Percentiles rank a stretch among this genome's conserved stretches.
phyloP scores from a whole-genome alignment of 2,888 invertebrate species.

The Cheilosia vulpina region DNA sequence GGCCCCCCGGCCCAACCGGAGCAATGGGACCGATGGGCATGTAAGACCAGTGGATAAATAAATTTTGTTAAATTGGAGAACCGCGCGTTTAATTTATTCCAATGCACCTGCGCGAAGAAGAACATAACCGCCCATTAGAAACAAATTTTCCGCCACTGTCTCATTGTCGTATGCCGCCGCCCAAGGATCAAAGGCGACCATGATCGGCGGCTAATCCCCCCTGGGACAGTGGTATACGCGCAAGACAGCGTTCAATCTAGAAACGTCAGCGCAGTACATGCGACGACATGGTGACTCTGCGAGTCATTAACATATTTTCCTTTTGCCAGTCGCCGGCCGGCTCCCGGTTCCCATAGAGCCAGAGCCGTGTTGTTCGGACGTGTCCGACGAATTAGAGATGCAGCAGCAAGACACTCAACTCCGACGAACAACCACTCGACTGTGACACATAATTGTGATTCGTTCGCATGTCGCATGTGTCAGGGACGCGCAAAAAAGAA shows the following conservation, averaged over 20 bases:
- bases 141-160: conserved; percentile 61
- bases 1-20: conserved; percentile 19
- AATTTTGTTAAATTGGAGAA: conserved; percentile 1
- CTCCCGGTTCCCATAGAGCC: conserved; percentile 55
- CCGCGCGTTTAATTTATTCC: conserved; percentile 1
- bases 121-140: conserved; percentile 17
- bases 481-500: conserved; percentile 17
- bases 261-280: conserved; percentile 49
- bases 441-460: conserved; percentile 71
- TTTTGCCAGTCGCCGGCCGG: conserved; percentile 16
- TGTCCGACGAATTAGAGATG: conserved; percentile 63
- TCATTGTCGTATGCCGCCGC: conserved; percentile 19
- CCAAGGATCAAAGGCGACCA: conserved; percentile 61
- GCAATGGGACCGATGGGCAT: conserved; percentile 21
- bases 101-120: conserved; percentile 20
- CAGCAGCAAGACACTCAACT: conserved; percentile 65
- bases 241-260: conserved; percentile 67
- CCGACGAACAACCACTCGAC: conserved; percentile 56
- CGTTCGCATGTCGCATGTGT: conserved; percentile 50
- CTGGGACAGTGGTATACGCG: conserved; percentile 33
- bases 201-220: conserved; percentile 46
- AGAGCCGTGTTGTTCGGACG: conserved; percentile 4
- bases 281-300: conserved; percentile 19
- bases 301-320: conserved; percentile 70
- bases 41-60: not conserved